Base-by-base conservation (phyloP, 2,797 vertebrate species). In the Argyrosomus regius region DNA sequence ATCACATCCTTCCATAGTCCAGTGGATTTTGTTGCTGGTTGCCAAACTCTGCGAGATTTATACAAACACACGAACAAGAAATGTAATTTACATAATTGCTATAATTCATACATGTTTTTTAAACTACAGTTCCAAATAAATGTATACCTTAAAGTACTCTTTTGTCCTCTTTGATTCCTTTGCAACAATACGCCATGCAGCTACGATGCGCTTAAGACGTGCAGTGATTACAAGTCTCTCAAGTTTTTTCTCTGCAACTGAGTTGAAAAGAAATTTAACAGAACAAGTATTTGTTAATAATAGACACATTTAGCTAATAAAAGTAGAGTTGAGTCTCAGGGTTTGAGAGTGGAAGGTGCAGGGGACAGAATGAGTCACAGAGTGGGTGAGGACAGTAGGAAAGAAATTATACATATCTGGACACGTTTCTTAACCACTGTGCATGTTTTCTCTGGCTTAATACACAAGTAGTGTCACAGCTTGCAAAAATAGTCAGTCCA, bases 121-220 rank as follows among this genome's bases (percentile, higher is more conserved):
- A 35, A 20, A 18, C 0, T 7, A 3, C 16, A 75, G 6, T 49
- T 61, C 20, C 16, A 56, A 53, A 67, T 50, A 4, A 50, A 58
- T 52, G 4, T 49, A 67, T 95, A 96, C 96, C 93, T 95, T 91
- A 76, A 95, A 93, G 80, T 93, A 91, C 5, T 91, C 90, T 72
- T 89, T 95, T 53, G 78, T 88, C 86, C 81, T 93, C 84, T 82
- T 94, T 49, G 88, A 91, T 54, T 93, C 90, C 69, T 78, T 85
- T 49, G 82, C 65, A 72, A 91, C 78, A 53, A 31, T 61, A 50
- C 8, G 62, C 95, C 96, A 96, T 24, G 87, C 84, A 62, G 64
- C 87, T 14, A 96, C 16, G 8, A 93, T 72, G 48, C 57, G 83
- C 65, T 84, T 94, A 50, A 92, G 83, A 8, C 68, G 80, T 54